Evolutionary conservation across 2,888 invertebrate species (phyloP).

Genomic region (Incurvaria masculella): DNA sequence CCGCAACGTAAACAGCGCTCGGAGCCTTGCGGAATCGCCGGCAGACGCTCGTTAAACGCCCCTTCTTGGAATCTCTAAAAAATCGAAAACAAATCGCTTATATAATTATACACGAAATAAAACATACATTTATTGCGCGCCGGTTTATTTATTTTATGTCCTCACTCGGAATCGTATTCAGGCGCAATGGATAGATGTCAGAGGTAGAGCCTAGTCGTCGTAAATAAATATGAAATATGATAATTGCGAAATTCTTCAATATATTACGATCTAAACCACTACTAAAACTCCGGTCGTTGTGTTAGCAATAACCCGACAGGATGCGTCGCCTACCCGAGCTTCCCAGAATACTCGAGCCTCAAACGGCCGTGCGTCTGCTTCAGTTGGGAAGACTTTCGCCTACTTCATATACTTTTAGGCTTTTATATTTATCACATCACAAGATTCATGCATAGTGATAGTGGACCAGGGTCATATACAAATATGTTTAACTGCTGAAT

Average conservation of each 20-base stretch:
- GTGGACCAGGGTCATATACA: too few relatives aligned
- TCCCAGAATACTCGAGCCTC: too few relatives aligned
- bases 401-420: too few relatives aligned
- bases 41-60: constrained; percentile 28
- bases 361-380: too few relatives aligned
- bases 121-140: constrained; percentile 39
- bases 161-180: constrained; percentile 31
- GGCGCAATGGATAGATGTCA: constrained; percentile 37
- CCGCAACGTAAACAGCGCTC: background rate
- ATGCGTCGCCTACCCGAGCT: background rate
- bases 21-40: constrained; percentile 13
- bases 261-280: constrained; percentile 55
- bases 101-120: constrained; percentile 47
- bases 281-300: constrained; percentile 53
- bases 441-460: too few relatives aligned
- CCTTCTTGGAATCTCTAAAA: constrained; percentile 13
- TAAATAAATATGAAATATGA: constrained; percentile 56
- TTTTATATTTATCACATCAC: too few relatives aligned
- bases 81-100: constrained; percentile 34
- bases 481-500: too few relatives aligned
- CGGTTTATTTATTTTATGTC: constrained; percentile 46
- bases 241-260: constrained; percentile 57
- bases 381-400: too few relatives aligned
- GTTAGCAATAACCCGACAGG: constrained; percentile 40
- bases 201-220: constrained; percentile 47